Evolutionary conservation across 2,113 vertebrate species (phyloP).

Genomic region (Dipodomys merriami): DNA sequence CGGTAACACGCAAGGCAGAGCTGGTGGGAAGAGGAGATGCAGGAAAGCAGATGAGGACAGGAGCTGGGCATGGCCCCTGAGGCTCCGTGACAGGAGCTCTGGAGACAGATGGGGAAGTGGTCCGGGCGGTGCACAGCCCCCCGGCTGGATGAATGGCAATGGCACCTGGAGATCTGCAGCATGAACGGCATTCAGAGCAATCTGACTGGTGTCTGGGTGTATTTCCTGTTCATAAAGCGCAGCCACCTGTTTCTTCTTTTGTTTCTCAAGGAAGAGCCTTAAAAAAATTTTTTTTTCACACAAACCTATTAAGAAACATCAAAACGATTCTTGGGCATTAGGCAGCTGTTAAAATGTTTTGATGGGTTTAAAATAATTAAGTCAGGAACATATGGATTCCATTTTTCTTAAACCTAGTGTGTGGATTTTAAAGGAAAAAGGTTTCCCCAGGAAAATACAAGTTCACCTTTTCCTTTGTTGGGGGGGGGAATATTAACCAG

Average conservation of each 20-base stretch:
- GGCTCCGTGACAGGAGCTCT: background rate
- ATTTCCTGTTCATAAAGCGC: conserved; percentile 27
- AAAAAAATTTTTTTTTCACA: background rate
- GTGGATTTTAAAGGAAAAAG: conserved; percentile 25
- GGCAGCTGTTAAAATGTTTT: conserved; percentile 74
- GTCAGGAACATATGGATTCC: conserved; percentile 51
- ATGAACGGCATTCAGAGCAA: background rate
- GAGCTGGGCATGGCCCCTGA: background rate
- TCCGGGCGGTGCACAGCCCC: background rate
- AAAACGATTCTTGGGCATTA: conserved; percentile 67
- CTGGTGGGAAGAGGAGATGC: too few species aligned
- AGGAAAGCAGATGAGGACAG: too few species aligned
- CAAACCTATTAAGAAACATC: conserved; percentile 53
- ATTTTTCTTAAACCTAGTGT: conserved; percentile 43
- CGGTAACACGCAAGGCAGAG: background rate
- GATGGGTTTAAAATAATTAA: conserved; percentile 71
- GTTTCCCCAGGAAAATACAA: conserved; percentile 10
- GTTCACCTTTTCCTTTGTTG: background rate
- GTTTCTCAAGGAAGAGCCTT: conserved; percentile 27
- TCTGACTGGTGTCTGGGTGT: conserved; percentile 23
- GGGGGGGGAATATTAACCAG: background rate
- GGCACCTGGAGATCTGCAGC: background rate
- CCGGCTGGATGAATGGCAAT: background rate
- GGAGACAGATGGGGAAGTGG: background rate
- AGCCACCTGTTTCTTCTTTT: conserved; percentile 50